Percentiles rank a stretch among this genome's conserved stretches.
Conservation (phyloP, 1,140 invertebrate genomes). For the Parapsyche elsis region DNA sequence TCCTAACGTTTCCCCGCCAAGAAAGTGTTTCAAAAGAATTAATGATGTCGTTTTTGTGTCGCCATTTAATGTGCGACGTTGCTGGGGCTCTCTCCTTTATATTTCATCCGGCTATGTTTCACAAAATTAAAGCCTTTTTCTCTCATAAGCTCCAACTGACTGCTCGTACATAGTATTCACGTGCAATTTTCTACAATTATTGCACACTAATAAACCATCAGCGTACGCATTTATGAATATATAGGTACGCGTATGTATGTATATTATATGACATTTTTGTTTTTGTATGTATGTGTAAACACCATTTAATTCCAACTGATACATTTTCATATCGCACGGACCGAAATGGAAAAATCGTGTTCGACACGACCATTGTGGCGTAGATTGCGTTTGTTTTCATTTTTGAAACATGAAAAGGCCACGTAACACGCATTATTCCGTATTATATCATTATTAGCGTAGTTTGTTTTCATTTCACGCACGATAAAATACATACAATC, state of each 20-base stretch:
- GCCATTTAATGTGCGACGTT: constrained; percentile 11
- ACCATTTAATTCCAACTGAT: neutral
- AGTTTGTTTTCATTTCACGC: too few species aligned
- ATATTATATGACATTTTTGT: neutral
- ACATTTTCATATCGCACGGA: neutral
- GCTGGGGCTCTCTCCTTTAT: neutral
- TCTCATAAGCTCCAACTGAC: neutral
- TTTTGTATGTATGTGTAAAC: neutral
- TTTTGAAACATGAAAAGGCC: neutral
- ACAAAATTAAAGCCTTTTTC: constrained; percentile 22
- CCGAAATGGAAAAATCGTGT: constrained; percentile 24
- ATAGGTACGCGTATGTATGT: neutral
- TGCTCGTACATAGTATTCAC: too few species aligned
- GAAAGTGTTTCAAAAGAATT: constrained; percentile 48
- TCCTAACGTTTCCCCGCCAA: constrained; percentile 16
- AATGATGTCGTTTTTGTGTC: constrained; percentile 45
- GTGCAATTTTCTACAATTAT: neutral
- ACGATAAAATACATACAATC: too few species aligned
- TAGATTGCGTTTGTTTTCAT: neutral
- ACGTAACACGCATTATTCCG: too few species aligned
- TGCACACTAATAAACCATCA: neutral
- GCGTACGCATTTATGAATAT: neutral
- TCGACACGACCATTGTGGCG: neutral
- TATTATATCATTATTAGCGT: too few species aligned
- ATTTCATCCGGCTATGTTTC: neutral